Conservation (phyloP, 2,888 invertebrate genomes). For the Drosophila austrosaltans region DNA sequence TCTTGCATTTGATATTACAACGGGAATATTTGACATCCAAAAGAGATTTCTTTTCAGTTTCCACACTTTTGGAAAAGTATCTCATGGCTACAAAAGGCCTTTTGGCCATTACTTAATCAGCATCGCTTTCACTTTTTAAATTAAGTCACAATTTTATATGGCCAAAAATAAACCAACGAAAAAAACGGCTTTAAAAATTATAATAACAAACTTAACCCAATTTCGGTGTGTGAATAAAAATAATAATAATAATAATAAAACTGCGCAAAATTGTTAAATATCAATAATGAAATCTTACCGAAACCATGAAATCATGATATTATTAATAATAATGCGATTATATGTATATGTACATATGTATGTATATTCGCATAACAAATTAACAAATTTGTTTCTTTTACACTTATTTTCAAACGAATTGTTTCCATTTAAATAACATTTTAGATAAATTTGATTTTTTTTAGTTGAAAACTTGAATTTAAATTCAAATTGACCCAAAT, state of each 20-base stretch:
- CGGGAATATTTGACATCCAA: not conserved
- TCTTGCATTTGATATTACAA: slow-evolving; percentile 18
- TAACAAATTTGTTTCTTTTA: not conserved
- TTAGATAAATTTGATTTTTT: not conserved
- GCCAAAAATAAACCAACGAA: slow-evolving; percentile 25
- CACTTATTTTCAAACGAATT: not conserved
- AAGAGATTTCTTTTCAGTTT: not conserved
- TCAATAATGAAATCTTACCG: slow-evolving; percentile 37
- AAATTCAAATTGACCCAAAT: slow-evolving; percentile 78
- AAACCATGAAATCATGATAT: too few relatives aligned
- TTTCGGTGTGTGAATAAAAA: slow-evolving; percentile 40
- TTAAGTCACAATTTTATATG: slow-evolving; percentile 73
- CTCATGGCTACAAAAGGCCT: slow-evolving; percentile 1
- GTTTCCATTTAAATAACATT: not conserved
- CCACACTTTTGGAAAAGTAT: not conserved
- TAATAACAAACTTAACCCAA: slow-evolving; percentile 59
- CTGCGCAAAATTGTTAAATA: slow-evolving; percentile 51
- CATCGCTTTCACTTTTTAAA: slow-evolving; percentile 74
- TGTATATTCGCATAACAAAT: slow-evolving; percentile 19
- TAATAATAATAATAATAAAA: slow-evolving; percentile 31
- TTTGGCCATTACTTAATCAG: slow-evolving; percentile 54
- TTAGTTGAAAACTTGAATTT: slow-evolving; percentile 9
- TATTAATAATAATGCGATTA: not conserved
- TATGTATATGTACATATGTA: slow-evolving; percentile 16
- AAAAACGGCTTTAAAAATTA: slow-evolving; percentile 24